Evolutionary conservation across 2,113 vertebrate genomes (phyloP), one percentile per base, ranked within the genome.

Genomic region (Megalops atlanticus): DNA sequence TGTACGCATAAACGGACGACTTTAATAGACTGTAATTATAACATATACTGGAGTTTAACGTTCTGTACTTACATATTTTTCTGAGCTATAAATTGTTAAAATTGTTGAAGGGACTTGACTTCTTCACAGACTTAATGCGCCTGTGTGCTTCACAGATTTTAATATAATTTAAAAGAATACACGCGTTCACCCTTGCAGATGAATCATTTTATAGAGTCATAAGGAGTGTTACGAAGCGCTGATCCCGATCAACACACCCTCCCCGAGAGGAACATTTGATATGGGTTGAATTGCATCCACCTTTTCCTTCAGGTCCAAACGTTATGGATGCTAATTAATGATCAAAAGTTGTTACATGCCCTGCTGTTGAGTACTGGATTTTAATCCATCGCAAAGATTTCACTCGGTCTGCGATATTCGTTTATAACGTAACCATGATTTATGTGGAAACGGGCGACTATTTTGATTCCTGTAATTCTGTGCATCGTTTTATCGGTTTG

Each of bases 401-500:
- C 52, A 45, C 21, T 70, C 18, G 38, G n/a, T 11, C 40, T 77
- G 43, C 15, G 24, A 12, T 49, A 31, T 82, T 79, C 73, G 74
- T 79, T 77, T 52, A 54, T 72, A 77, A 77, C 74, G 73, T 45
- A 79, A 35, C 36, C 15, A 12, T 70, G 43, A 49, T 81, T 68
- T 74, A 82, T 78, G n/a, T 49, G 39, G 71, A 79, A 84, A 64
- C 18, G 27, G 45, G 18, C 4, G 71, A 64, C 31, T 68, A 69
- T 77, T 73, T 70, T 84, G 52, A 82, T 81, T 72, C 39, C 52
- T 43, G 68, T 41, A 70, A 64, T 81, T 83, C 81, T 77, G 75
- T 80, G 68, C 74, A 39, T 76, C 31, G 71, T 83, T 87, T 76
- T 58, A 82, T 81, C 71, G 31, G 81, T 77, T 80, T 49, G 81